Evolutionary conservation across 2,888 invertebrate genomes (phyloP).

Genomic region (Thera obeliscata): DNA sequence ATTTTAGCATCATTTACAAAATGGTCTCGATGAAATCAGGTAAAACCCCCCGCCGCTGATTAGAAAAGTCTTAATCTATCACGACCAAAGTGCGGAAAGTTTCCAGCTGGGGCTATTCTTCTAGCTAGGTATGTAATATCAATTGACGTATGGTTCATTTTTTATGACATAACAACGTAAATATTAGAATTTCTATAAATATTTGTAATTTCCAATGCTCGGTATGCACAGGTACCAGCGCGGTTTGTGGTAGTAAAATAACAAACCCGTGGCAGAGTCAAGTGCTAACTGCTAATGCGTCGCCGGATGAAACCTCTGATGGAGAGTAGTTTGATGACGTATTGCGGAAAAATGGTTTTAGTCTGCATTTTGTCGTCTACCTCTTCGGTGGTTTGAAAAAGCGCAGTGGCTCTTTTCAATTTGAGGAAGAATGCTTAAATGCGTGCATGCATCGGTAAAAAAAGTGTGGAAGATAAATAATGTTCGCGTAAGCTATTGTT

Average conservation of each 20-base stretch:
- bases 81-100: neutral
- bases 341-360: too few species aligned
- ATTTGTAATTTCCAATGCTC: constrained; percentile 16
- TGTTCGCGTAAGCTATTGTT: neutral
- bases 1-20: neutral
- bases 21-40: neutral
- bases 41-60: neutral
- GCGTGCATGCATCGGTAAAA: too few species aligned
- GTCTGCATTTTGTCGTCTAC: too few species aligned
- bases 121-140: neutral
- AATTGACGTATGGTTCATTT: neutral
- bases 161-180: constrained; percentile 11
- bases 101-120: too few species aligned
- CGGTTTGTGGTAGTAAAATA: neutral
- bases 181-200: constrained; percentile 27
- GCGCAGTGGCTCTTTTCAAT: too few species aligned
- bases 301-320: too few species aligned
- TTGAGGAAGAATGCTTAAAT: too few species aligned
- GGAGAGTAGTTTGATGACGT: too few species aligned
- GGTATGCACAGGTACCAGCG: neutral
- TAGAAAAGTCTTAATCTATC: neutral
- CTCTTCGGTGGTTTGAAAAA: too few species aligned
- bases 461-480: neutral
- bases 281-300: too few species aligned
- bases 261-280: too few species aligned